phyloP scores from a whole-genome alignment of 2,888 invertebrate species.

The Loripinus fragilis region DNA sequence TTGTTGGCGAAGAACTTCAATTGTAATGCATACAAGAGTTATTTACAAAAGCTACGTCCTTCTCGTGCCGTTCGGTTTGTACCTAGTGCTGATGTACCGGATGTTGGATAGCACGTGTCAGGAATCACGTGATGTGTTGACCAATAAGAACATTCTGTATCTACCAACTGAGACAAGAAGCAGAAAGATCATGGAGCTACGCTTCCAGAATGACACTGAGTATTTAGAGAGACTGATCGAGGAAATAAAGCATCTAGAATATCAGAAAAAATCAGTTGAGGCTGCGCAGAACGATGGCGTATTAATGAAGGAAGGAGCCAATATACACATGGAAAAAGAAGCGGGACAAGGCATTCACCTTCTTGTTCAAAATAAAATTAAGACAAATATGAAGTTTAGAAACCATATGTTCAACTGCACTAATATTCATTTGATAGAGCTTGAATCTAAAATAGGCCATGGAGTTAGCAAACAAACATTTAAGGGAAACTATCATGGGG shows the following conservation, averaged over 20 bases:
- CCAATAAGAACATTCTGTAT: conserved; percentile 10
- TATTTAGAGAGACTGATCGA: conserved; percentile 38
- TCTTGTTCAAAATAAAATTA: not conserved
- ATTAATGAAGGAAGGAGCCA: not conserved
- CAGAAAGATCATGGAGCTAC: conserved; percentile 49
- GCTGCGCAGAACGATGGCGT: not conserved
- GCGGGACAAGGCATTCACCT: not conserved
- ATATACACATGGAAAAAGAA: not conserved
- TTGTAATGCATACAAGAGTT: not conserved
- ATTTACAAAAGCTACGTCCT: conserved; percentile 42
- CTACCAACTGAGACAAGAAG: conserved; percentile 28
- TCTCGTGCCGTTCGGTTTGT: conserved; percentile 45
- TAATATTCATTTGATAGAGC: conserved; percentile 72
- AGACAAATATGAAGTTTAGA: not conserved
- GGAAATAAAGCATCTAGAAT: conserved; percentile 47
- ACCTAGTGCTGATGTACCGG: conserved; percentile 54
- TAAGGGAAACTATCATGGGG: conserved; percentile 70
- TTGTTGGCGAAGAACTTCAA: no score
- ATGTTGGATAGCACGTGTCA: conserved; percentile 49
- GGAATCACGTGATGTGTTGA: conserved; percentile 10
- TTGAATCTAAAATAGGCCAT: conserved; percentile 78
- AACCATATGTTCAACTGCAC: conserved; percentile 73
- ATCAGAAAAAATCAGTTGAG: conserved; percentile 35
- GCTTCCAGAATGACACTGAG: conserved; percentile 25
- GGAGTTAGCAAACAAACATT: conserved; percentile 81